Conservation (phyloP, 1,140 invertebrate genomes). For the Pseudomyrmex concolor region DNA sequence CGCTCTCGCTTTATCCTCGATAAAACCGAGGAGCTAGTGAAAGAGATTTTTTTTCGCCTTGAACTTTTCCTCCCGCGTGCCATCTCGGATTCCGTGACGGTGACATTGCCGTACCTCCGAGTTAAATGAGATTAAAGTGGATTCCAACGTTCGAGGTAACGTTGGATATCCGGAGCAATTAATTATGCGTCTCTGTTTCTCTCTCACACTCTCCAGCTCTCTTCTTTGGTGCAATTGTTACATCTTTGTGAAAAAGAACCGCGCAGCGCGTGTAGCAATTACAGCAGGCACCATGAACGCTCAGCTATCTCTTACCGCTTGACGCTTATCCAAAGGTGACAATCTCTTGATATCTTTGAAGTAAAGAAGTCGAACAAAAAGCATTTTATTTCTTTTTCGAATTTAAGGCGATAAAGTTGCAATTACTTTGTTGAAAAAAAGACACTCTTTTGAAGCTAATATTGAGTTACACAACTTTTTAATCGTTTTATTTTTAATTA, state of each 20-base stretch:
- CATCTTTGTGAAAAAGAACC: slow-evolving; percentile 11
- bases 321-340: slow-evolving; percentile 24
- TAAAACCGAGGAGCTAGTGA: background rate
- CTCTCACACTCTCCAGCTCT: too few relatives aligned
- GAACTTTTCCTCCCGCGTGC: background rate
- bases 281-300: slow-evolving; percentile 12
- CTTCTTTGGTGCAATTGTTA: slow-evolving; percentile 18
- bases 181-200: slow-evolving; percentile 18
- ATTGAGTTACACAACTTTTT: background rate
- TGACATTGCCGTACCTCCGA: background rate
- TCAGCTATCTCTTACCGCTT: background rate
- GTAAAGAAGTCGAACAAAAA: background rate
- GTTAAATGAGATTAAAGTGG: slow-evolving; percentile 21
- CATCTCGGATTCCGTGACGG: slow-evolving; percentile 18
- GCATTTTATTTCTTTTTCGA: background rate
- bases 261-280: slow-evolving; percentile 9
- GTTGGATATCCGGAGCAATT: slow-evolving; percentile 16
- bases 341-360: background rate
- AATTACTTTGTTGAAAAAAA: too few relatives aligned
- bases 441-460: too few relatives aligned
- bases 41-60: background rate
- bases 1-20: background rate
- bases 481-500: background rate
- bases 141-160: slow-evolving; percentile 3
- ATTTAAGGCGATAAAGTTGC: too few relatives aligned